Evolutionary conservation across 2,888 invertebrate genomes (phyloP), one percentile per base, ranked within the genome.

Genomic region (Pteria penguin): DNA sequence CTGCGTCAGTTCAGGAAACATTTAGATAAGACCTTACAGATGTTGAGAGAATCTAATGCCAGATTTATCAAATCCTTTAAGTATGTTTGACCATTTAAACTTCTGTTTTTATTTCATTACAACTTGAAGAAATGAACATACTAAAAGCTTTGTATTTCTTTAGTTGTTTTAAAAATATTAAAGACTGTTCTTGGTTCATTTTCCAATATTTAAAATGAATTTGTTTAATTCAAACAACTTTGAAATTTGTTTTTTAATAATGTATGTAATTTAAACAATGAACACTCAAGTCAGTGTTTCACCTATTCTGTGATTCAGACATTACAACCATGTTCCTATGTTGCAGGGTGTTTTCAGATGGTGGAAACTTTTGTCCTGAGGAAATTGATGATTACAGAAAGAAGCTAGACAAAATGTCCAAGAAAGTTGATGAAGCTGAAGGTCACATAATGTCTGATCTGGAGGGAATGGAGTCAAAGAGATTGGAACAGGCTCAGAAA

Each of bases 331-430:
- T n/a, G n/a, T n/a, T n/a, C n/a, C n/a, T n/a, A n/a, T n/a, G n/a
- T 55, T 36, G 18, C 77, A 91, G 91, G 76, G 76, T 91, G 27
- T 92, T 92, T 82, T 92, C 92, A 66, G 92, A 92, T 79, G 92
- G 92, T 65, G 92, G 92, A 26, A 92, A 92, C 76, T 92, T 92
- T 78, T 91, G 92, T 75, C 90, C 92, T 0, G 91, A 91, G 78
- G 92, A 92, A 82, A 90, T 92, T 33, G 90, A 90, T 22, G 89
- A 89, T 24, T 92, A 90, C 78, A 81, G 90, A 45, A 91, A 90
- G 79, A 82, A 85, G 24, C 81, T 92, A 72, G 92, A 91, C 78
- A 91, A 90, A 76, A 88, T 91, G 88, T 88, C 91, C 4, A 82
- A 84, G 68, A 89, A 89, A 76, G 89, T 92, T 27, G 92, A 92